Conservation (phyloP, 1,140 invertebrate genomes). For the Zaprionus nigranus region DNA sequence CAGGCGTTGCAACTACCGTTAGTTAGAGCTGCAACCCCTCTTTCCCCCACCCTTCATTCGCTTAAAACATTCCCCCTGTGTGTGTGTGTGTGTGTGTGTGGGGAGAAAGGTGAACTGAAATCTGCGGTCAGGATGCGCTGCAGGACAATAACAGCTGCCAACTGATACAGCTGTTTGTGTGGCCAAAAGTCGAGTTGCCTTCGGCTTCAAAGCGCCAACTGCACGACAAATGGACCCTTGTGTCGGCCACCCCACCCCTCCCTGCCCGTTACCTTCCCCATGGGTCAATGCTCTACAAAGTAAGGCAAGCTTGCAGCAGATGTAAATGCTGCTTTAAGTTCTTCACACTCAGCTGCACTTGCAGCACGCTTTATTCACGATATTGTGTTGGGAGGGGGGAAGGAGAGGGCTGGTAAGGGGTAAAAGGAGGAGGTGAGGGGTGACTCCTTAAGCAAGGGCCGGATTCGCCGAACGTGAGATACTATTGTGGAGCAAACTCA, state of each 20-base stretch:
- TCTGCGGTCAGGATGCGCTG: slow-evolving; percentile 18
- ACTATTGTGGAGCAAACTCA: not conserved
- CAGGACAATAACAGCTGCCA: slow-evolving; percentile 17
- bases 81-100: not conserved
- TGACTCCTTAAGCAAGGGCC: not conserved
- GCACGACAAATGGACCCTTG: not conserved
- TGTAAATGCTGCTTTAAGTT: not conserved
- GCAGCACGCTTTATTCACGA: not conserved
- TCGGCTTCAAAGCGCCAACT: not conserved
- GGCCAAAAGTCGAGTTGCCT: slow-evolving; percentile 12
- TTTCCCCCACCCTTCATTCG: not conserved
- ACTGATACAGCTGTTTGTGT: slow-evolving; percentile 20
- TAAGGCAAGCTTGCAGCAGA: not conserved
- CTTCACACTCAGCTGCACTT: not conserved
- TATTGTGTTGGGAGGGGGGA: not conserved
- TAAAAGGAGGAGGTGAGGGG: not conserved
- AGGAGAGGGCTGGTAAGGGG: not conserved
- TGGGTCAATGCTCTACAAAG: not conserved
- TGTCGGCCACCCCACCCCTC: not conserved
- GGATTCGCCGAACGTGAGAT: not conserved
- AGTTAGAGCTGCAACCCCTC: not conserved
- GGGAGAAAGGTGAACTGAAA: slow-evolving; percentile 7
- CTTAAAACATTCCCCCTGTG: not conserved
- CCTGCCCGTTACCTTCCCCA: not conserved
- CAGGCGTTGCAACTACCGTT: slow-evolving; percentile 2